Base-by-base conservation (phyloP, 2,113 vertebrate genomes). In the Pterophyllum scalare region DNA sequence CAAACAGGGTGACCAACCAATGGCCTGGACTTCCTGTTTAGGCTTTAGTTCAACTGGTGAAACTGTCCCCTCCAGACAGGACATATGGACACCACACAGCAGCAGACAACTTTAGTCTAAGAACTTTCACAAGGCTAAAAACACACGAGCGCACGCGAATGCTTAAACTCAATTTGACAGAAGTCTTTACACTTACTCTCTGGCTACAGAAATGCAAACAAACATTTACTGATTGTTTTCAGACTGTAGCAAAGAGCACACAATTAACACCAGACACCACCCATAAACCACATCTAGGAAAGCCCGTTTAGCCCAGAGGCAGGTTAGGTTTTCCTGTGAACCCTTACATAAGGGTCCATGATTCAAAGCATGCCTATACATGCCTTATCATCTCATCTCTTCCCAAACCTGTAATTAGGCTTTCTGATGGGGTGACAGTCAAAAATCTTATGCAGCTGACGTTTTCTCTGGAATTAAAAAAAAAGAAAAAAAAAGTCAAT, bases 51-150 rank as follows among this genome's bases (percentile, higher is more conserved):
- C 24, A 38, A 62, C 22, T 80, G 85, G 77, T 24, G 62, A 65
- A 84, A 64, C 5, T 49, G 57, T 86, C 26, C 77, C 89, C 80
- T 61, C 2, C 61, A 80, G 85, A 83, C 60, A 46, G 43, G 31
- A 88, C 92, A 92, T 81, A 67, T 94, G 85, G 88, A 67, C 74
- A 22, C 67, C 92, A 94, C 90, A 92, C 67, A 13, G 60, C 40
- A 22, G 61, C 72, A 80, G 9, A 56, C 40, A 28, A 38, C 35
- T 20, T 54, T 1, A 13, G 19, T 80, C 40, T 58, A 5, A 59
- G 14, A 57, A 33, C 31, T 28, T 43, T 80, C 61, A 49, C 54
- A 56, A 31, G 3, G 56, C 11, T 4, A 74, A 46, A 85, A 59
- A 0, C 26, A 54, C 1, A 3, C n/a, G 35, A 74, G 35, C 33